Evolutionary conservation across 2,888 invertebrate species (phyloP).

Genomic region (Papilio elwesi): DNA sequence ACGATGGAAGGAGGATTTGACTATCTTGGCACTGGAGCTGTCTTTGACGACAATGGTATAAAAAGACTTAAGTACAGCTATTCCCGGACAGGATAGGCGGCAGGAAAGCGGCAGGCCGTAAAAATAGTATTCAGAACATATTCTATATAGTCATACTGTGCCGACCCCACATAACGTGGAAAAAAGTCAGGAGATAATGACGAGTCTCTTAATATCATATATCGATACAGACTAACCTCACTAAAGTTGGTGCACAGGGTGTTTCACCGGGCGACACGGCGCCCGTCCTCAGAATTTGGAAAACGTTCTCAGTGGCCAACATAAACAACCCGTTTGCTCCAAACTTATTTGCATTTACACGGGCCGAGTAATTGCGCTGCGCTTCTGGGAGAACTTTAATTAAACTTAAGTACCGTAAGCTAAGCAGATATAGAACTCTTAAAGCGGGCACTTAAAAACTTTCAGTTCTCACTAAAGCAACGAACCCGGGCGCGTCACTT

Average conservation of each 20-base stretch:
- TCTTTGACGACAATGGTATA: no score
- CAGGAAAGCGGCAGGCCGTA: no score
- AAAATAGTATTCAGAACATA: no score
- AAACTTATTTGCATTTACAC: slow-evolving; percentile 83
- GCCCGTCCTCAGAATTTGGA: slow-evolving; percentile 47
- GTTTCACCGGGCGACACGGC: slow-evolving; percentile 34
- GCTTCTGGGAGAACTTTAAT: slow-evolving; percentile 82
- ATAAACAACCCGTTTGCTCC: slow-evolving; percentile 74
- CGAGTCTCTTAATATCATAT: neutral
- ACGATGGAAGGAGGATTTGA: no score
- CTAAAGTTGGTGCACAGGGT: slow-evolving; percentile 27
- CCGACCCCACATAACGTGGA: no score
- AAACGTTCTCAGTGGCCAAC: slow-evolving; percentile 61
- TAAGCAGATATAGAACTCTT: slow-evolving; percentile 70
- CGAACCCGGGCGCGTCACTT: slow-evolving; percentile 15
- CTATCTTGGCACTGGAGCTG: no score
- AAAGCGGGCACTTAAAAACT: slow-evolving; percentile 70
- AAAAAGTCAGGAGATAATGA: neutral
- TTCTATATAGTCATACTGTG: no score
- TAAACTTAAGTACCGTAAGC: slow-evolving; percentile 78
- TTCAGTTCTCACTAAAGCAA: slow-evolving; percentile 62
- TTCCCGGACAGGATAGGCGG: no score
- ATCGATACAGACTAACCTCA: slow-evolving; percentile 23
- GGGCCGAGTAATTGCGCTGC: slow-evolving; percentile 81
- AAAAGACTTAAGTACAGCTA: no score